Evolutionary conservation across 2,113 vertebrate species (phyloP).

Genomic region (Indicator indicator): DNA sequence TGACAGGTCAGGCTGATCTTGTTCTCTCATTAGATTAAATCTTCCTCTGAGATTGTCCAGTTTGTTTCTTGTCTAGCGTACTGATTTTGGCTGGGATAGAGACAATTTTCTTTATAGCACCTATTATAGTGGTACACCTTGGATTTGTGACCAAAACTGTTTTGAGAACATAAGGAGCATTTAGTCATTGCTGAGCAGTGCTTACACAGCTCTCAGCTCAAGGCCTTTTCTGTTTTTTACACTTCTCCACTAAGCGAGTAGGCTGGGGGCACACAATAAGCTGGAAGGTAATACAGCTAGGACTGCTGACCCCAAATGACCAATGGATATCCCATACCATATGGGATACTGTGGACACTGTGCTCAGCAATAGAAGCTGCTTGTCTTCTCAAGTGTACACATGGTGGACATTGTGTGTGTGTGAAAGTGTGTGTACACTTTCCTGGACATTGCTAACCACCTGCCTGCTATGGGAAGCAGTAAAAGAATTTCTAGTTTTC

Average conservation of each 20-base stretch:
- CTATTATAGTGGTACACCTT: neutral
- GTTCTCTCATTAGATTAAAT: neutral
- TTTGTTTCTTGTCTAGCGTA: neutral
- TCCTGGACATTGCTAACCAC: neutral
- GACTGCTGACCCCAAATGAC: neutral
- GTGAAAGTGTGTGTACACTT: neutral
- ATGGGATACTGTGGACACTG: too few relatives aligned
- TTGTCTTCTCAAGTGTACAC: neutral
- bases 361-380: neutral
- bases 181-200: neutral
- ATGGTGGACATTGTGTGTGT: neutral
- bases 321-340: fast-evolving
- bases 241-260: fast-evolving
- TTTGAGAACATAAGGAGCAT: neutral
- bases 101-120: neutral
- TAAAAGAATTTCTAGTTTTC: neutral
- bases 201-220: neutral
- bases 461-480: neutral
- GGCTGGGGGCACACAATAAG: neutral
- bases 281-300: neutral
- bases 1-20: neutral
- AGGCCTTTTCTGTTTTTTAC: neutral
- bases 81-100: neutral
- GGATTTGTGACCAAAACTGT: neutral
- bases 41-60: neutral